Conservation (phyloP, 2,888 invertebrate species). For the Biston betularia region DNA sequence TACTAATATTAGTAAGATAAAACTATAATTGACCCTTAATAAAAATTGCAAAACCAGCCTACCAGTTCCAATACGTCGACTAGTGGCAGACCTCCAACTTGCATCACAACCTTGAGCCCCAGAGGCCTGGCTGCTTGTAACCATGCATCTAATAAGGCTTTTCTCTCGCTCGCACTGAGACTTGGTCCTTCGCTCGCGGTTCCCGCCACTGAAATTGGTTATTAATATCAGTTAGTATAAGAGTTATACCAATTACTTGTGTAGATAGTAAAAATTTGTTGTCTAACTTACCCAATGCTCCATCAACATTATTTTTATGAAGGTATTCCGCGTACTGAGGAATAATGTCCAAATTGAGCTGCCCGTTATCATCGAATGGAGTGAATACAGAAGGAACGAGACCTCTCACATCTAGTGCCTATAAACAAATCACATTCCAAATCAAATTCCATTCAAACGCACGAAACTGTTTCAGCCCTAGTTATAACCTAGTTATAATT, state of each 20-base stretch:
- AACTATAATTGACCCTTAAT: no score
- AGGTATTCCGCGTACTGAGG: conserved; percentile 43
- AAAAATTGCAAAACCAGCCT: not conserved
- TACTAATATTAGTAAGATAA: no score
- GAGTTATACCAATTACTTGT: no score
- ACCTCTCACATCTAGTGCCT: conserved; percentile 28
- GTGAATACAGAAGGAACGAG: conserved; percentile 40
- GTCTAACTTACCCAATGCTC: conserved; percentile 40
- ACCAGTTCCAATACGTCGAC: conserved; percentile 59
- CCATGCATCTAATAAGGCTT: conserved; percentile 45
- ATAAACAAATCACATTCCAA: not conserved
- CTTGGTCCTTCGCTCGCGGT: conserved; percentile 47
- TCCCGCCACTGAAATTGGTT: conserved; percentile 42
- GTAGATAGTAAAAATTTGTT: no score
- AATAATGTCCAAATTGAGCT: conserved; percentile 35
- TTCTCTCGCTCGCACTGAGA: conserved; percentile 45
- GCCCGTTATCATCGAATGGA: conserved; percentile 33
- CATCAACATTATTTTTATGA: conserved; percentile 34
- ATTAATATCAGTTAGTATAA: not conserved
- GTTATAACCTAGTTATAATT: no score
- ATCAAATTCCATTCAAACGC: no score
- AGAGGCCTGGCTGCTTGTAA: conserved; percentile 33
- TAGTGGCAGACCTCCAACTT: conserved; percentile 89
- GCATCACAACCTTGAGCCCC: conserved; percentile 84
- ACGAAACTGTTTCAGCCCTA: no score